Percentiles rank a stretch among this genome's conserved stretches.
Evolutionary conservation across 2,797 vertebrate genomes (phyloP).

Genomic region (Linurgus olivaceus): DNA sequence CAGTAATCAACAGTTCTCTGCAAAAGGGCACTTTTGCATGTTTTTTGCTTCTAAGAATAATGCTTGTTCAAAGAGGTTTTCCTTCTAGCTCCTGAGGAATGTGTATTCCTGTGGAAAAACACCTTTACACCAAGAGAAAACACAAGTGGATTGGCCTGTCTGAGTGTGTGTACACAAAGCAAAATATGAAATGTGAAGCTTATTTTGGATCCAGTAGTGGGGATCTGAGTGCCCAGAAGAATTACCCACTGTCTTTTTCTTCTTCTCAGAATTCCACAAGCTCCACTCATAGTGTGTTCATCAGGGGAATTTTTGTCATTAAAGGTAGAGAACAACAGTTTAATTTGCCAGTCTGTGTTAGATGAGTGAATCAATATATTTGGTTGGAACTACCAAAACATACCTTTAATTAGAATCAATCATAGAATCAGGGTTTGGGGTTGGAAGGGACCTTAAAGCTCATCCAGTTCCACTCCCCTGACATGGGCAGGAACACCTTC

Average conservation of each 20-base stretch:
- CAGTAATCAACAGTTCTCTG: slow-evolving; percentile 20
- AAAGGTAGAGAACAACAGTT: background rate
- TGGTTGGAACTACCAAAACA: background rate
- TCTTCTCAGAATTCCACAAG: background rate
- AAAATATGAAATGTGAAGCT: background rate
- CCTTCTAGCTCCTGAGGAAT: background rate
- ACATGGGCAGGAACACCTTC: background rate
- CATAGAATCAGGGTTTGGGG: background rate
- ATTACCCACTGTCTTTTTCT: background rate
- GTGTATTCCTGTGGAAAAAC: slow-evolving; percentile 3
- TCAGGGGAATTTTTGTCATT: background rate
- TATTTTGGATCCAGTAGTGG: background rate
- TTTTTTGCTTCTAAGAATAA: slow-evolving; percentile 24
- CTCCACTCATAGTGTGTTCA: background rate
- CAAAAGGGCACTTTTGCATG: background rate
- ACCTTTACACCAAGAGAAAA: background rate
- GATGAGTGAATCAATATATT: background rate
- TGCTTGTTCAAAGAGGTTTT: background rate
- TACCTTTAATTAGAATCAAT: background rate
- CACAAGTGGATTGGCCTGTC: background rate
- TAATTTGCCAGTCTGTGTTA: background rate
- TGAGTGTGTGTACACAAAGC: background rate
- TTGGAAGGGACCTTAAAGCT: background rate
- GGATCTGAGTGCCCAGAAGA: background rate
- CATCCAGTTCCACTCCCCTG: background rate